Evolutionary conservation across 2,113 vertebrate genomes (phyloP).

Genomic region (Lamprotornis superbus): DNA sequence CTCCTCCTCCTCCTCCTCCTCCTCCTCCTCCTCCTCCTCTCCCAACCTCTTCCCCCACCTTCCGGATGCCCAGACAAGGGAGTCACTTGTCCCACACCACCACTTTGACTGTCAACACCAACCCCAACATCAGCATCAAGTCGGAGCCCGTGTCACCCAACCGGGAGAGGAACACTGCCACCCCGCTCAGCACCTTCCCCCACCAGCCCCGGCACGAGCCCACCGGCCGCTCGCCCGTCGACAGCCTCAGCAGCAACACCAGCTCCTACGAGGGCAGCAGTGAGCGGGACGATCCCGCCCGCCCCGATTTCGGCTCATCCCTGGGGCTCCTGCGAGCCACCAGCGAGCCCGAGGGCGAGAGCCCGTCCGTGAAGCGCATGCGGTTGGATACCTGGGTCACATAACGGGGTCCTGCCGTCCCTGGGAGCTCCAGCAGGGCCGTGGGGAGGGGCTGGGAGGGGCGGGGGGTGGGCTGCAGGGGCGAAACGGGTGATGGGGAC

Average conservation of each 20-base stretch:
- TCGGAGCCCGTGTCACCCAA: slow-evolving; percentile 93
- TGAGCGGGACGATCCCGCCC: slow-evolving; percentile 86
- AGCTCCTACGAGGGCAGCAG: slow-evolving; percentile 90
- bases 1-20: neutral
- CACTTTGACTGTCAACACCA: slow-evolving; percentile 92
- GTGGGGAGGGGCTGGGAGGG: neutral
- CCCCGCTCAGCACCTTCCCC: slow-evolving; percentile 84
- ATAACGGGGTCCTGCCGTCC: slow-evolving; percentile 69
- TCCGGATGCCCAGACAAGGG: slow-evolving; percentile 79
- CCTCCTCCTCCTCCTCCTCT: neutral
- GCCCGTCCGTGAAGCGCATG: slow-evolving; percentile 88
- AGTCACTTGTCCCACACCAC: slow-evolving; percentile 88
- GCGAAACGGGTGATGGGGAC: neutral
- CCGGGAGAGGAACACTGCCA: slow-evolving; percentile 84
- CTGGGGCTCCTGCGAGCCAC: slow-evolving; percentile 84
- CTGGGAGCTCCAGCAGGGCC: neutral
- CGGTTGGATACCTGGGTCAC: slow-evolving; percentile 93
- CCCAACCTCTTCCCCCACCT: neutral
- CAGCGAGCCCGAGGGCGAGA: slow-evolving; percentile 83
- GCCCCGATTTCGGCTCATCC: slow-evolving; percentile 79
- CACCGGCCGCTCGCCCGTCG: slow-evolving; percentile 84
- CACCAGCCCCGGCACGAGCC: slow-evolving; percentile 80
- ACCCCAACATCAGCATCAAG: slow-evolving; percentile 92
- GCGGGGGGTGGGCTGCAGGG: neutral
- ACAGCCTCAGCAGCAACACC: slow-evolving; percentile 93